Base-by-base conservation (phyloP, 1,140 invertebrate species). In the Cydia fagiglandana region DNA sequence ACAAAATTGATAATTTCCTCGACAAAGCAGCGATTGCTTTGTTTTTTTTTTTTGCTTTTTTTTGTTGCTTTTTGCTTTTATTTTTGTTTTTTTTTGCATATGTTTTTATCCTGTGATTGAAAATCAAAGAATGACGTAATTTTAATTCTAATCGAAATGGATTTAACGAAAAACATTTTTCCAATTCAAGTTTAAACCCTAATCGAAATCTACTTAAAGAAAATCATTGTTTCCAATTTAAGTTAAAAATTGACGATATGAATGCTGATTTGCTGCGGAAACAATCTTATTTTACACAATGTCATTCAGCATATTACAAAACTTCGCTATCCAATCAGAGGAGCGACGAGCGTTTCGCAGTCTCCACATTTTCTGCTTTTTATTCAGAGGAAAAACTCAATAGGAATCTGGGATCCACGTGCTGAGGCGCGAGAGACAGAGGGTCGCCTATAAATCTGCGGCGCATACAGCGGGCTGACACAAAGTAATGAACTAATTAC, bases 401-500 rank as follows among this genome's bases (percentile, higher is more conserved):
- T 84, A 76, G 66, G 74, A 47, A 38, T 61, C 15, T 64, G 38
- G 28, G 64, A 45, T 53, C 10, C 61, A 53, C 80, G 80, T 83
- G 34, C 64, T 84, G 77, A 80, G 78, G 74, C 78, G 64, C 75
- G 79, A 76, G 80, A 80, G 86, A 85, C 76, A 82, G 82, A 80
- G 81, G 75, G 80, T 77, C 77, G 78, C 79, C 76, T 83, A 91
- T 87, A 87, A 85, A 91, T 87, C 85, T 83, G 80, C 76, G 78
- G 80, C 82, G 76, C 80, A 80, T 70, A 81, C 81, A 82, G 80
- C 83, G 79, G 50, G 81, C 80, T 83, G 82, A 81, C 83, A 84
- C 82, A 83, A 87, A 88, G 86, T 91, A 91, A 91, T 88, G 85
- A 89, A 87, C 86, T 89, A 89, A 91, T 90, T 87, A 89, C 86